Evolutionary conservation across 2,888 invertebrate species (phyloP).

Genomic region (Drosophila emarginata): DNA sequence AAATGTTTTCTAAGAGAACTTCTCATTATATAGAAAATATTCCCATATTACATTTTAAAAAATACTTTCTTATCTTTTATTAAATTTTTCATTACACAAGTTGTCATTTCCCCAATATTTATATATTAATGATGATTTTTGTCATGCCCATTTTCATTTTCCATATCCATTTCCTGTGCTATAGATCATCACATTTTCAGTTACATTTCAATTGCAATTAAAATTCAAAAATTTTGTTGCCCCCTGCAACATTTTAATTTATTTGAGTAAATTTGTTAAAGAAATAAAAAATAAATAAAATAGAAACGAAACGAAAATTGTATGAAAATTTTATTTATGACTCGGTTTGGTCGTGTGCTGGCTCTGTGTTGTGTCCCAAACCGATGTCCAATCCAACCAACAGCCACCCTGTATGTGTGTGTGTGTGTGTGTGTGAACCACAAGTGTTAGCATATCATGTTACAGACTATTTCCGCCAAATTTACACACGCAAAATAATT

Average conservation of each 20-base stretch:
- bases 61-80: background rate
- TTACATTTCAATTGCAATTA: slow-evolving; percentile 74
- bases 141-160: background rate
- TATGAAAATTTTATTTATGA: slow-evolving; percentile 33
- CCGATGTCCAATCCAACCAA: slow-evolving; percentile 7
- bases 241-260: slow-evolving; percentile 70
- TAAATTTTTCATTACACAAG: background rate
- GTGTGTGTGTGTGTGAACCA: slow-evolving; percentile 29
- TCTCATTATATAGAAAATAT: too few species aligned
- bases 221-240: slow-evolving; percentile 58
- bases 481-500: slow-evolving; percentile 78
- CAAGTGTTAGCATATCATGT: slow-evolving; percentile 78
- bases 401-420: slow-evolving; percentile 10
- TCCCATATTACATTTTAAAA: background rate
- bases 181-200: slow-evolving; percentile 47
- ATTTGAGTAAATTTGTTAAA: slow-evolving; percentile 77
- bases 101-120: background rate
- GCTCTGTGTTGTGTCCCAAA: slow-evolving; percentile 1
- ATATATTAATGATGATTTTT: slow-evolving; percentile 1
- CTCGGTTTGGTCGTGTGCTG: slow-evolving; percentile 7
- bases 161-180: slow-evolving; percentile 50
- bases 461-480: slow-evolving; percentile 78
- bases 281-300: slow-evolving; percentile 22
- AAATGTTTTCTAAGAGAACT: too few species aligned
- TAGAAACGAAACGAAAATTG: background rate